These are phyloP conservation scores for Chrysogorgia sp. DNA, from an alignment of 92 coral and sea anemone species.

Conservation along the genomic window DNA sequence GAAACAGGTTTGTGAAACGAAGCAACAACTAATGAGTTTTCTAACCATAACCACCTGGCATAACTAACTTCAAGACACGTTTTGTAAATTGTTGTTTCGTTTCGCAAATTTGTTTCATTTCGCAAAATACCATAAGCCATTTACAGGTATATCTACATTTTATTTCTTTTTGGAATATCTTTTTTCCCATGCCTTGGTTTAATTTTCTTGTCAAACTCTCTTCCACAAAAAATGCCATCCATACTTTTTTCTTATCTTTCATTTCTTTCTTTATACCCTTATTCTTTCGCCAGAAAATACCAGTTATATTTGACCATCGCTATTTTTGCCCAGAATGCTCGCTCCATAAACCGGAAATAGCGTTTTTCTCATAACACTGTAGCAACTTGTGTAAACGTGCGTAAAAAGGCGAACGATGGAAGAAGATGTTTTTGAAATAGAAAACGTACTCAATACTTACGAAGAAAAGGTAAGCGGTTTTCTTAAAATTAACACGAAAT, in stretches of 20 bases:
- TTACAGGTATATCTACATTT: no score
- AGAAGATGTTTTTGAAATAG: slow-evolving; percentile 39
- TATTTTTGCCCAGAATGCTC: neutral
- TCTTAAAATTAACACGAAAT: neutral
- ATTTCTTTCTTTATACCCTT: neutral
- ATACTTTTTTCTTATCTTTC: neutral
- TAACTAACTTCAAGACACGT: no score
- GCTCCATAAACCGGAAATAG: no score
- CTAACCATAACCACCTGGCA: no score
- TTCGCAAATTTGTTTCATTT: no score
- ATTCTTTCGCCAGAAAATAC: slow-evolving; percentile 15
- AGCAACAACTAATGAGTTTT: no score
- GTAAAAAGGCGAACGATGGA: neutral
- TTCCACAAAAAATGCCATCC: neutral
- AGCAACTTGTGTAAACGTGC: neutral
- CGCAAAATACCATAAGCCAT: no score
- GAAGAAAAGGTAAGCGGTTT: neutral
- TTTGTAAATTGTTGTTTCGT: no score
- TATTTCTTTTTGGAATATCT: neutral
- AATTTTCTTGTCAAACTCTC: neutral
- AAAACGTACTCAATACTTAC: slow-evolving; percentile 5
- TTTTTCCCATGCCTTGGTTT: neutral
- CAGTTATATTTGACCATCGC: neutral
- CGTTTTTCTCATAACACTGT: neutral
- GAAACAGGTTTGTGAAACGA: no score